Evolutionary conservation across 2,797 vertebrate species (phyloP).

Genomic region (Eulemur coronatus): DNA sequence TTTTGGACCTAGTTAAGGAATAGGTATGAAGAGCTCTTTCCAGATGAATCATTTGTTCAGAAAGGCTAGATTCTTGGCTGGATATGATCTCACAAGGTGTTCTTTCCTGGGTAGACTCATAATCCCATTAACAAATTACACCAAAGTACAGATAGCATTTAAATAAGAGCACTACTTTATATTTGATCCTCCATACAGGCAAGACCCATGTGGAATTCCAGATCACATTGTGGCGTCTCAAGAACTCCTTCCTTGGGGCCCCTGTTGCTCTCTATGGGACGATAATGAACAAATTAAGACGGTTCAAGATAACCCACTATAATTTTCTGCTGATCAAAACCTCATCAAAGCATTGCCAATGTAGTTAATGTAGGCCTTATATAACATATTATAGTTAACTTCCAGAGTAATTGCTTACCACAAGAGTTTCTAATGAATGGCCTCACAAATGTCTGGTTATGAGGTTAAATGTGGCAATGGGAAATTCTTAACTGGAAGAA

Average conservation of each 20-base stretch:
- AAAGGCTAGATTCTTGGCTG: background rate
- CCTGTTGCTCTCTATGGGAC: background rate
- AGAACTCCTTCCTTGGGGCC: background rate
- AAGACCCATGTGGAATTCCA: background rate
- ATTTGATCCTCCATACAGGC: background rate
- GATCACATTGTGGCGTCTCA: background rate
- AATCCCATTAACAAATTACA: background rate
- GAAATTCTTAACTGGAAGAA: slow-evolving; percentile 29
- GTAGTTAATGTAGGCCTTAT: background rate
- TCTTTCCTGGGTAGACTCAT: background rate
- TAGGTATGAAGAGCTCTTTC: background rate
- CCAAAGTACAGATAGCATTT: background rate
- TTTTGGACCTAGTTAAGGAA: background rate
- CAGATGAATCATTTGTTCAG: slow-evolving; percentile 17
- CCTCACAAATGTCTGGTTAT: slow-evolving; percentile 30
- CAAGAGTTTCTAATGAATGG: background rate
- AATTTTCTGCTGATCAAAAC: slow-evolving; percentile 49
- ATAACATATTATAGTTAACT: background rate
- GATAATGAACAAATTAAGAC: slow-evolving; percentile 46
- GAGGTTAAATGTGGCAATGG: background rate
- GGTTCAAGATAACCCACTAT: background rate
- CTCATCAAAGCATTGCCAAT: slow-evolving; percentile 21
- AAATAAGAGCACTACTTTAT: background rate
- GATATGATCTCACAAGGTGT: background rate
- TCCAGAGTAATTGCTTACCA: background rate